Conservation (phyloP, 2,888 invertebrate species). For the Hemithea aestivaria region DNA sequence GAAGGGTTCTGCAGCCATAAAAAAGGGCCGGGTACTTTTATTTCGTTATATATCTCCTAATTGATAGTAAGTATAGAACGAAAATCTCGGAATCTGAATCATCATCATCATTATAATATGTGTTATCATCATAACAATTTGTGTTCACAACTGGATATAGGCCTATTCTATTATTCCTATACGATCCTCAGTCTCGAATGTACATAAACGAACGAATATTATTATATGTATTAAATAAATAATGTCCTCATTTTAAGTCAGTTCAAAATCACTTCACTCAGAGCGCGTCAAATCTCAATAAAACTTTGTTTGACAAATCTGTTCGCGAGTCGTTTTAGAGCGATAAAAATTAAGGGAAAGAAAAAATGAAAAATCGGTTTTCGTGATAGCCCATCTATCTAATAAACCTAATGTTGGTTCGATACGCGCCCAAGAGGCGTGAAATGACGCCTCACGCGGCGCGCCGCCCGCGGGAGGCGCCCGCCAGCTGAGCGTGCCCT, state of each 20-base stretch:
- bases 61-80: conserved; percentile 13
- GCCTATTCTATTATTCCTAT: too few species aligned
- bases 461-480: conserved; percentile 38
- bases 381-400: conserved; percentile 67
- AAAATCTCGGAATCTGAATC: background rate
- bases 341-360: conserved; percentile 45
- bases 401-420: conserved; percentile 77
- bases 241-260: too few species aligned
- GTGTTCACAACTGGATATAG: too few species aligned
- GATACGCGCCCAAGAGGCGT: conserved; percentile 74
- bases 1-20: conserved; percentile 28
- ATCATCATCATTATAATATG: too few species aligned
- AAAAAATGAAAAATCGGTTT: conserved; percentile 64
- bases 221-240: too few species aligned
- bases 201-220: too few species aligned
- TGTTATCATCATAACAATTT: too few species aligned
- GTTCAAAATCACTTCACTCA: too few species aligned
- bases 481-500: conserved; percentile 48
- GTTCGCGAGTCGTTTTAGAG: conserved; percentile 33
- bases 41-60: conserved; percentile 13
- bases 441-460: conserved; percentile 61
- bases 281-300: too few species aligned
- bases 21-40: conserved; percentile 22
- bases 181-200: too few species aligned
- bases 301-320: conserved; percentile 29